Evolutionary conservation across 1,140 invertebrate genomes (phyloP).

Genomic region (Bilobella aurantiaca): DNA sequence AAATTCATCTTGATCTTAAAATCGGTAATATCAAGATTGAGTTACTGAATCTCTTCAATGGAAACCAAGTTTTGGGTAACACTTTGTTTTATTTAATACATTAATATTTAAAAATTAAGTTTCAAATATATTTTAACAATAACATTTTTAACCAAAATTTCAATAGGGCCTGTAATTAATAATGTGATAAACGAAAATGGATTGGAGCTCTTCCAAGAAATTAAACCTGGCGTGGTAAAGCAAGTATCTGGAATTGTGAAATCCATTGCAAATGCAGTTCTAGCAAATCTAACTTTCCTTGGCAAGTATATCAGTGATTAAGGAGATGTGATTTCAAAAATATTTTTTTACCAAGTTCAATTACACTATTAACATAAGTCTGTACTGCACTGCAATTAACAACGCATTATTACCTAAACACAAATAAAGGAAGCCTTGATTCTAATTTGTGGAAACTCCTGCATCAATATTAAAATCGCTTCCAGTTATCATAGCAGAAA

Average conservation of each 20-base stretch:
- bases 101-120: too few species aligned
- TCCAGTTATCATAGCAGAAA: neutral
- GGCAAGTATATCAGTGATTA: constrained; percentile 1
- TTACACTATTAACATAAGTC: neutral
- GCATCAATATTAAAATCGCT: neutral
- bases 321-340: neutral
- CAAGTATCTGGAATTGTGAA: constrained; percentile 20
- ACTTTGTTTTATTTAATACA: too few species aligned
- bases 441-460: neutral
- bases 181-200: constrained; percentile 22
- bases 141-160: too few species aligned
- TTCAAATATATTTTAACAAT: too few species aligned
- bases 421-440: too few species aligned
- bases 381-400: neutral
- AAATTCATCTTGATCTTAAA: constrained; percentile 18
- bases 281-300: constrained; percentile 15
- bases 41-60: constrained; percentile 21
- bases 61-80: constrained; percentile 17
- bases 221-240: constrained; percentile 16
- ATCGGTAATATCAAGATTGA: constrained; percentile 18
- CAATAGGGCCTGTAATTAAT: constrained; percentile 21
- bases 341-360: neutral
- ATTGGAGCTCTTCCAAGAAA: constrained; percentile 20
- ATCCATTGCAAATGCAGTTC: constrained; percentile 16
- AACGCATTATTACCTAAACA: too few species aligned